Evolutionary conservation across 2,797 vertebrate species (phyloP).

Genomic region (Pterois miles): DNA sequence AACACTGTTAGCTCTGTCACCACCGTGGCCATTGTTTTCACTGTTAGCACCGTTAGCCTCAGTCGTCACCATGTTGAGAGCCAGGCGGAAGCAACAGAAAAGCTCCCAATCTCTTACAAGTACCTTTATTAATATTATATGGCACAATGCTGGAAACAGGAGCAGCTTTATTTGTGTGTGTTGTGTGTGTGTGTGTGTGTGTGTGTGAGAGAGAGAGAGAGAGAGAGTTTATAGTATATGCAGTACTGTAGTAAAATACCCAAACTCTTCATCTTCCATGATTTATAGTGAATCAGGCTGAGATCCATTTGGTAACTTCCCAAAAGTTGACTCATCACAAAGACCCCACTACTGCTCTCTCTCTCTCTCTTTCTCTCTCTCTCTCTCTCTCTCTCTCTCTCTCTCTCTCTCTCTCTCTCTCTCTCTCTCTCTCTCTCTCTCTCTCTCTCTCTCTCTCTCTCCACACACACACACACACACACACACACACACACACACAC

Average conservation of each 20-base stretch:
- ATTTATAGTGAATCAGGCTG: slow-evolving; percentile 53
- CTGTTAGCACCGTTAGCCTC: too few relatives aligned
- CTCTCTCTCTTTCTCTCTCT: neutral
- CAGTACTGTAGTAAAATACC: slow-evolving; percentile 34
- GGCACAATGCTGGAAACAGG: neutral
- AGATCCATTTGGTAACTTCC: slow-evolving; percentile 60
- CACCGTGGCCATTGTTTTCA: too few relatives aligned
- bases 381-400: neutral
- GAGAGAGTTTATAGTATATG: slow-evolving; percentile 15
- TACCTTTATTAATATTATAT: too few relatives aligned
- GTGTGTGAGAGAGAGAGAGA: neutral
- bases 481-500: slow-evolving; percentile 30
- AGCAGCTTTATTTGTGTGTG: neutral
- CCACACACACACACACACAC: slow-evolving; percentile 21
- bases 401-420: neutral
- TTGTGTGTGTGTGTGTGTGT: neutral
- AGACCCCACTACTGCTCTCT: neutral
- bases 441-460: neutral
- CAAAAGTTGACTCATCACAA: slow-evolving; percentile 65
- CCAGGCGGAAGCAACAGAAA: too few relatives aligned
- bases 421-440: neutral
- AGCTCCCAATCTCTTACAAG: too few relatives aligned
- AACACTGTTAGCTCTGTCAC: too few relatives aligned
- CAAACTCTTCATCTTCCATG: slow-evolving; percentile 52
- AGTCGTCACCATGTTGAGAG: too few relatives aligned